Evolutionary conservation across 2,888 invertebrate genomes (phyloP).

Genomic region (Eupithecia abbreviata): DNA sequence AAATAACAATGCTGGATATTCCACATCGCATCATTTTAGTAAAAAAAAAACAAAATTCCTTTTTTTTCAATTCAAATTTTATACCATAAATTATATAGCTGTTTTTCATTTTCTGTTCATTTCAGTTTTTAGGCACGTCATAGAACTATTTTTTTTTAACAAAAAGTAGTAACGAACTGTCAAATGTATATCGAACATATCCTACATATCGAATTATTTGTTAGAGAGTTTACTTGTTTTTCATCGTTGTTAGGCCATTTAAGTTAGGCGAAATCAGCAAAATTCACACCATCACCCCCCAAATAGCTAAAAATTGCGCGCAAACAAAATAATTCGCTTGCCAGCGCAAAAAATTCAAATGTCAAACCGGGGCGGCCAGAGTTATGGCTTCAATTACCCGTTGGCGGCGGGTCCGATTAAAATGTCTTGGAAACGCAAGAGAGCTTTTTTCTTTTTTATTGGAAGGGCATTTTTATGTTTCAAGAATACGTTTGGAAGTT

Average conservation of each 20-base stretch:
- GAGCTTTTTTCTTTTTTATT: constrained; percentile 60
- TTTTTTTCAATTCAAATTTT: too few species aligned
- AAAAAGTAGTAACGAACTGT: background rate
- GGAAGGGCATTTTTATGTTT: constrained; percentile 58
- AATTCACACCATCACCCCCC: constrained; percentile 52
- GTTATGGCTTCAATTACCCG: constrained; percentile 80
- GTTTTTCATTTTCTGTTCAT: too few species aligned
- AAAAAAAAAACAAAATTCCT: too few species aligned
- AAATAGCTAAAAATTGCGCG: constrained; percentile 60
- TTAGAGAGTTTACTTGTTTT: too few species aligned
- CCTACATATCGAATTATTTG: background rate
- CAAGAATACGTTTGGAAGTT: constrained; percentile 24
- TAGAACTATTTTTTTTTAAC: background rate
- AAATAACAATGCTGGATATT: too few species aligned
- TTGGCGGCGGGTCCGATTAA: constrained; percentile 72
- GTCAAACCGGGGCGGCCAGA: constrained; percentile 81
- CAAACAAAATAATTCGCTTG: constrained; percentile 70
- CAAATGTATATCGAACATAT: background rate
- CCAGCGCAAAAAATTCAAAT: constrained; percentile 76
- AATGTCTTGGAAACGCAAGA: constrained; percentile 73
- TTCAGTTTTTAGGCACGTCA: background rate
- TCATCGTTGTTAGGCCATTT: background rate
- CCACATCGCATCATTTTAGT: too few species aligned
- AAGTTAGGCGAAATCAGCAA: constrained; percentile 39
- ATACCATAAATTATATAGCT: too few species aligned